Percentiles rank a stretch among this genome's conserved stretches.
Evolutionary conservation across 2,113 vertebrate species (phyloP).

Genomic region (Actenoides lindsayi): DNA sequence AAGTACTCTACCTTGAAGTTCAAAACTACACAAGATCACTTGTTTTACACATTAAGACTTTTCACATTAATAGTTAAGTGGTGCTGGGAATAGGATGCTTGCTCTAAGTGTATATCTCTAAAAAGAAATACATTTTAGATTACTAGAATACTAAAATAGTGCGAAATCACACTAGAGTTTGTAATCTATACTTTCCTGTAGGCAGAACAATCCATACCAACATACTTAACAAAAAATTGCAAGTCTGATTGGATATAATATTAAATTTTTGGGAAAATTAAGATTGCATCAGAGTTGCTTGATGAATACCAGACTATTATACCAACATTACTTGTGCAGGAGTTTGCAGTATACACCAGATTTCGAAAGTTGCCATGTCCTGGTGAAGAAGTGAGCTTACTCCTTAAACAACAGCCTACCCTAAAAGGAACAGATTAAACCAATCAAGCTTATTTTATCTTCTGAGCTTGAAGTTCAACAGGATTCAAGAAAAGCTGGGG

Average conservation of each 20-base stretch:
- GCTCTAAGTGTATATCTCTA: neutral
- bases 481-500: neutral
- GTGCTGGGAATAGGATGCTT: neutral
- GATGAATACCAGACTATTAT: neutral
- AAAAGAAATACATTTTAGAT: neutral
- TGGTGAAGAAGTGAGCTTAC: neutral
- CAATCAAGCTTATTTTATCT: neutral
- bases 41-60: neutral
- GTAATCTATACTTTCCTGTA: neutral
- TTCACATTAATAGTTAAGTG: neutral
- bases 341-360: neutral
- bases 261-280: neutral
- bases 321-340: neutral
- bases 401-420: neutral
- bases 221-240: neutral
- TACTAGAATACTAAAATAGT: neutral
- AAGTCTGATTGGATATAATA: neutral
- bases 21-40: neutral
- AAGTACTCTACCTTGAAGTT: neutral
- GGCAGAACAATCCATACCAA: neutral
- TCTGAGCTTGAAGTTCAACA: neutral
- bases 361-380: neutral
- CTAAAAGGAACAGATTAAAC: neutral
- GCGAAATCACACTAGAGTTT: neutral
- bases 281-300: neutral